Base-by-base conservation (phyloP, 2,888 invertebrate species). In the Apeira syringaria region DNA sequence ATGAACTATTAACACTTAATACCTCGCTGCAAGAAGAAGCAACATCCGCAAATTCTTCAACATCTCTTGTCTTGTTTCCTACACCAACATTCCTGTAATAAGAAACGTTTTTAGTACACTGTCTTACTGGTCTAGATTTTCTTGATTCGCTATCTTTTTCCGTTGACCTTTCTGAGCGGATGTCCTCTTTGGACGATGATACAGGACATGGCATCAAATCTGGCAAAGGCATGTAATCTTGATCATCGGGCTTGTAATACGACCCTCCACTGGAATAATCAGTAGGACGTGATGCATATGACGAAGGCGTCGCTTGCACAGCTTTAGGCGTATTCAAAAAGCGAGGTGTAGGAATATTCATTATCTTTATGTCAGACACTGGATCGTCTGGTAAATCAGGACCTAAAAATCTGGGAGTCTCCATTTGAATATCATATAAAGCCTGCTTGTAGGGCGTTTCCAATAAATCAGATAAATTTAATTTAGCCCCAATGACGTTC, bases 261-360 rank as follows among this genome's bases (percentile, higher is more conserved):
- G 92, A 92, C 1, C 92, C 91, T 3, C 92, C 87, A 39, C 92
- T 92, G 5, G 92, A 92, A 68, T 92, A 92, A 56, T 92, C 92
- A 1, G 92, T 92, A 25, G 84, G 86, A 3, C 89, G 74, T 13
- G 87, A 87, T 6, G 81, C 79, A 60, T 84, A 89, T 2, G 87
- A 80, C 0, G 82, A 81, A 7, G 89, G 89, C 1, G 90, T 90
- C 15, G 80, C 70, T 42, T 74, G 67, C 0, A 57, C 44, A 5
- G 61, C 64, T 60, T 79, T 82, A n/a, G 85, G 77, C 22, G 75
- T 76, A 52, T 90, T 85, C 8, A 92, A 86, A 64, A 92, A 86
- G 46, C 82, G 80, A 4, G 92, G 92, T 1, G 93, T 92, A 2
- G 91, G 89, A 48, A 92, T 83, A 48, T 85, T 92, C 63, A 85